Conservation (phyloP, 2,113 vertebrate genomes). For the Prionailurus viverrinus region DNA sequence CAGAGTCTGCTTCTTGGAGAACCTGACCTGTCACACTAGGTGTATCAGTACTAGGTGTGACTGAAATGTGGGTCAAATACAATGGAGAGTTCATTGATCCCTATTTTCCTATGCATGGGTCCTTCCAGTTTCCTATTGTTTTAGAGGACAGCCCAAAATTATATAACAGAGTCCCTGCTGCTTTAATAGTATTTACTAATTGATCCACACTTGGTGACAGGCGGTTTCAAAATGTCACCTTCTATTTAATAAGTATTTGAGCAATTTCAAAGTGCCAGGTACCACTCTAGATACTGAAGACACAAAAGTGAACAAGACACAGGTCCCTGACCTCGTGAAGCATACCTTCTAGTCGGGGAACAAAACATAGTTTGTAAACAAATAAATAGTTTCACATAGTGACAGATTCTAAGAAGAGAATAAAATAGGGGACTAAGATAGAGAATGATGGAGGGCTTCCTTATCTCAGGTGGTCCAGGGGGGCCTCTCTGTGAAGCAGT, state of each 20-base stretch:
- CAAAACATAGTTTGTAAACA: background rate
- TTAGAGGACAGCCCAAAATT: background rate
- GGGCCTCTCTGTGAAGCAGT: background rate
- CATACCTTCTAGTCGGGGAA: background rate
- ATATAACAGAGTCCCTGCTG: background rate
- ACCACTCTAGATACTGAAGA: background rate
- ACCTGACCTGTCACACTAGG: background rate
- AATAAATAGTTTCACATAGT: background rate
- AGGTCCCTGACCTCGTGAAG: background rate
- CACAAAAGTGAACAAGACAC: background rate
- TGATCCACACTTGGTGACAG: background rate
- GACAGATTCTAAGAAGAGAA: constrained; percentile 20
- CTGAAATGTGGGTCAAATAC: background rate
- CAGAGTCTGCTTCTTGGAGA: background rate
- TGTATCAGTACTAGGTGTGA: background rate
- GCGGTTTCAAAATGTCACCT: background rate
- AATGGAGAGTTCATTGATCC: background rate
- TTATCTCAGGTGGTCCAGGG: background rate
- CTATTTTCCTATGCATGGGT: background rate
- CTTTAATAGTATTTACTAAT: background rate
- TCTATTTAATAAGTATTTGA: background rate
- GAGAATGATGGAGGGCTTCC: background rate
- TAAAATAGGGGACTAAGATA: background rate
- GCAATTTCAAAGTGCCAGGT: background rate
- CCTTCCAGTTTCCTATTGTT: background rate